Base-by-base conservation (phyloP, 2,888 invertebrate species). In the Meloe dianella region DNA sequence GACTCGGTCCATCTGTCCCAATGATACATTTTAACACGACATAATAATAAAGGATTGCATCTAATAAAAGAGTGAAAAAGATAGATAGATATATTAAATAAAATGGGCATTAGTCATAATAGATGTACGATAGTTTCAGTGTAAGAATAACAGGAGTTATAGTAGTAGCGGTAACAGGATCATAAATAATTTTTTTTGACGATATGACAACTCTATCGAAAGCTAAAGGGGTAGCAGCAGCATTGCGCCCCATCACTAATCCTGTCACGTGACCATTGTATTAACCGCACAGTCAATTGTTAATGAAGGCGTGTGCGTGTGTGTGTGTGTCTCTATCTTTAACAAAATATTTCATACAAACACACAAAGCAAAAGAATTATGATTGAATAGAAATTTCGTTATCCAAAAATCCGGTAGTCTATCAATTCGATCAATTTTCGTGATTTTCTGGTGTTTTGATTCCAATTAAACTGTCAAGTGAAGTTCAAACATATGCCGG, bases 191-290 rank as follows among this genome's bases (percentile, higher is more conserved):
- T 75, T 62, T n/a, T 70, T 75, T 74, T 74, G 72, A 71, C 75
- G 68, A 71, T 72, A 75, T 78, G 80, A 80, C 80, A 79, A 78
- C 80, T 80, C 76, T 75, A 80, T 80, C 78, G 70, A 75, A 78
- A 80, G 69, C 73, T 73, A 78, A 78, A 80, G 79, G 75, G 70
- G 76, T 75, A 75, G 71, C 70, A 73, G 70, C 78, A 80, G 79
- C 68, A 71, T 74, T 71, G 77, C 75, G 77, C 77, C 75, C 74
- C 74, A 75, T 75, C 77, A 74, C 75, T 73, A 71, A 71, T 74
- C 72, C 67, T 65, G 77, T 76, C 80, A 79, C 80, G 80, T 80
- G 80, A 76, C 80, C 70, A 76, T 77, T 77, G 73, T 78, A 70
- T 67, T 30, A 41, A 70, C 71, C 72, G 71, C 68, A 71, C 70